These are phyloP conservation scores for Atta colombica DNA, from an alignment of 1,140 invertebrate genomes.

Conservation along the genomic window DNA sequence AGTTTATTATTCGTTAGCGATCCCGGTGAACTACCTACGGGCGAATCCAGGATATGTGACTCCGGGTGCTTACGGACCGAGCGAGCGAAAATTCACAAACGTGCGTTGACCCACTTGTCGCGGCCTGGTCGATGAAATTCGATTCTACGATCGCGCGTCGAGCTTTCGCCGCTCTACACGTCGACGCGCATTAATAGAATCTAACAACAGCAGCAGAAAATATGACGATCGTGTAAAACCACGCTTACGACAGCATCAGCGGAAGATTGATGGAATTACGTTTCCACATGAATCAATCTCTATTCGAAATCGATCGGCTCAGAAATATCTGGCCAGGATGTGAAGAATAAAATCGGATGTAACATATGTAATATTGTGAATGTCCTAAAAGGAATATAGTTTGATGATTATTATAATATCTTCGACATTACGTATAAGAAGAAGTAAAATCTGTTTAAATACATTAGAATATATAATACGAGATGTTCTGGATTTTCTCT, in stretches of 20 bases:
- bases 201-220: slow-evolving; percentile 10
- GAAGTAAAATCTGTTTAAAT: not conserved
- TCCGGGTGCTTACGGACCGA: not conserved
- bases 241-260: not conserved
- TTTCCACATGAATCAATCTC: slow-evolving; percentile 1
- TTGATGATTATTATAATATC: not conserved
- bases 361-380: not conserved
- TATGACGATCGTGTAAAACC: slow-evolving; percentile 10
- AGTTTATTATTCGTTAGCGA: slow-evolving; percentile 61
- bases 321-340: not conserved
- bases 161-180: not conserved
- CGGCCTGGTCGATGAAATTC: slow-evolving; percentile 42
- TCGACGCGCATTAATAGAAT: slow-evolving; percentile 32
- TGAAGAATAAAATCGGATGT: not conserved
- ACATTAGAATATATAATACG: not conserved
- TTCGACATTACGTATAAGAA: not conserved
- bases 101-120: slow-evolving; percentile 43
- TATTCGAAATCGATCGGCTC: not conserved
- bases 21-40: slow-evolving; percentile 1
- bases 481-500: too few species aligned
- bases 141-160: slow-evolving; percentile 46
- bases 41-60: not conserved
- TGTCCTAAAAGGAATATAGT: not conserved
- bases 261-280: slow-evolving; percentile 29
- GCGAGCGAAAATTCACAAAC: slow-evolving; percentile 13